Evolutionary conservation across 2,113 vertebrate genomes (phyloP), one percentile per base, ranked within the genome.

Genomic region (Callospermophilus lateralis): DNA sequence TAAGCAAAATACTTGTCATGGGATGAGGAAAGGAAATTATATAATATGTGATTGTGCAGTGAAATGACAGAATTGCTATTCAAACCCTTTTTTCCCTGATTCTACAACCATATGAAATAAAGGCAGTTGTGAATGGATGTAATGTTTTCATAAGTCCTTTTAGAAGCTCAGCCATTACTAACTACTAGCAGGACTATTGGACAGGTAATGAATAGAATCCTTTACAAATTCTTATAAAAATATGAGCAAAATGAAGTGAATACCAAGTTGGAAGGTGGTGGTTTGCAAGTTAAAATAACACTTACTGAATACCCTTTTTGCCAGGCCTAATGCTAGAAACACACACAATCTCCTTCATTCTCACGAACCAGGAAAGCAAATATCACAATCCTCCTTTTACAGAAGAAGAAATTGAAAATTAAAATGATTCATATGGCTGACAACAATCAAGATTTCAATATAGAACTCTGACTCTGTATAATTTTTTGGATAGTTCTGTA

Each of bases 1-100:
- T 51, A 72, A 95, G 73, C 65, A 95, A 96, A 95, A 22, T 86
- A 51, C 42, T 63, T 95, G 77, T 96, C 78, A 91, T 65, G 86
- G 73, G 51, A 90, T 83, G 81, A 96, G 81, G 81, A 97, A 93
- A 67, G 92, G 79, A 79, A 79, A 24, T 89, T 92, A 88, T 68
- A 51, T 92, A 92, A 51, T 88, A 39, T 53, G 53, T 80, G 53
- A 77, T 67, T 63, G 6, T 83, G 15, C 37, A 84, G 85, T 79
- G 89, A 89, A 96, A 51, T 93, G 77, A 89, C 81, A 96, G 53
- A n/a, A 39, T 88, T 95, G 45, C 55, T 93, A 32, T 65, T 58
- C 37, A 88, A 58, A 39, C 53, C 26, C 39, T 37, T 84, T 90
- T 88, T 24, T 84, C 37, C 37, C 80, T 85, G 53, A 84, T 30